Evolutionary conservation across 2,888 invertebrate genomes (phyloP), one percentile per base, ranked within the genome.

Genomic region (Pilophorus perplexus): DNA sequence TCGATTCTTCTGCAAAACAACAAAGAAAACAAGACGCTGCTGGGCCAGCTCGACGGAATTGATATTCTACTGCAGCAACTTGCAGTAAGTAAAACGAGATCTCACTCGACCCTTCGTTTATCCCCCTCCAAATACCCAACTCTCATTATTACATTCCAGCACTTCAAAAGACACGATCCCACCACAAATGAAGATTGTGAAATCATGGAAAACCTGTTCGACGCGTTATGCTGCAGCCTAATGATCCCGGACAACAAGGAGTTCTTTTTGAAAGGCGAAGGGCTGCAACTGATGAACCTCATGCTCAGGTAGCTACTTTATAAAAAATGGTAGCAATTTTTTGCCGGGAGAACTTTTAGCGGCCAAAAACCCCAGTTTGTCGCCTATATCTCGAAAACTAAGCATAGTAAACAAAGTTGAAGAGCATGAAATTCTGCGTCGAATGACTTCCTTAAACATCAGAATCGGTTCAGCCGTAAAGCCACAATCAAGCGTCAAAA

Each of bases 151-250:
- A 18, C 67, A 59, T 72, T 71, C 46, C 74, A 89, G 88, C 88
- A 88, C 74, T 97, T 94, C 79, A 97, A 97, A 78, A 82, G 94
- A 14, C 94, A 96, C 75, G 96, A 97, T 79, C 97, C 97, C 0
- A 81, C 82, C 60, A 87, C 88, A 64, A 85, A 87, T 2, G 98
- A 98, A 78, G 99, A 99, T 77, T 89, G 92, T 74, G 99, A 99
- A 78, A 89, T 93, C 74, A 98, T 99, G 98, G 98, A 99, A 79
- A 99, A 99, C 79, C 81, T 99, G 72, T 99, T 99, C 77, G 92
- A 98, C 78, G 87, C 90, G 66, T 80, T 99, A 69, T 99, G 99
- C 77, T 96, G 96, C 60, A 88, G 94, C 65, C 81, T 99, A 67
- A 90, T 97, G 88, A 84, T 87, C 70, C 83, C 87, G 12, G 80